phyloP scores from a whole-genome alignment of 2,888 invertebrate species.

The Meta bourneti region DNA sequence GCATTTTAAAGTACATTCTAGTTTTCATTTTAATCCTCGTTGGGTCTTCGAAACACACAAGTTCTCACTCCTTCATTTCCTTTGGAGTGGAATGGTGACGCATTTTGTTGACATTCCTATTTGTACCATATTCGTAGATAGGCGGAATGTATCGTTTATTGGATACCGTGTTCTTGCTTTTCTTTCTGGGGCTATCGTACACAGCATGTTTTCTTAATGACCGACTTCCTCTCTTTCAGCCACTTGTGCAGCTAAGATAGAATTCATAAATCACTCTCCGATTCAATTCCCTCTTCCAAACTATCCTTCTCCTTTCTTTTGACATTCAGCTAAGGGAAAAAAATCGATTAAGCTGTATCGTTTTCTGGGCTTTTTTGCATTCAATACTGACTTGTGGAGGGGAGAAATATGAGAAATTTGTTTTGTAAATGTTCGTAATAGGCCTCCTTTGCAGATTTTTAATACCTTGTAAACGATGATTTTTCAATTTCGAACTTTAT shows the following conservation, averaged over 20 bases:
- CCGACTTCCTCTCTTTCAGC: constrained; percentile 1
- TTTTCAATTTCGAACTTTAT: neutral
- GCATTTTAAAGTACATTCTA: too few relatives aligned
- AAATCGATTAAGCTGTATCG: neutral
- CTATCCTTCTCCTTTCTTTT: neutral
- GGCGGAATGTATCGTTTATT: constrained; percentile 23
- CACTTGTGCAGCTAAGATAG: constrained; percentile 1
- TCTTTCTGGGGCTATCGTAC: constrained; percentile 2
- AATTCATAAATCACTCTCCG: constrained; percentile 21
- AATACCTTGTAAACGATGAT: neutral
- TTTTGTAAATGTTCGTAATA: neutral
- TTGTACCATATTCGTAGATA: neutral
- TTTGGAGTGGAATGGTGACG: neutral
- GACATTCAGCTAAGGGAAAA: constrained; percentile 3
- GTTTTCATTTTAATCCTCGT: too few relatives aligned
- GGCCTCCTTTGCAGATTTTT: neutral
- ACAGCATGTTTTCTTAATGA: constrained; percentile 42
- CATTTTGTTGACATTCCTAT: neutral
- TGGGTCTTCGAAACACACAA: too few relatives aligned
- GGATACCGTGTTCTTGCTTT: constrained; percentile 19
- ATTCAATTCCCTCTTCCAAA: neutral
- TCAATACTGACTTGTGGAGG: neutral
- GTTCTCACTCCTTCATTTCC: too few relatives aligned
- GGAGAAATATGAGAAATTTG: neutral
- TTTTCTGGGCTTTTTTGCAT: neutral